These are phyloP conservation scores for Phortica okadai DNA, from an alignment of 2,888 invertebrate genomes.

Conservation along the genomic window DNA sequence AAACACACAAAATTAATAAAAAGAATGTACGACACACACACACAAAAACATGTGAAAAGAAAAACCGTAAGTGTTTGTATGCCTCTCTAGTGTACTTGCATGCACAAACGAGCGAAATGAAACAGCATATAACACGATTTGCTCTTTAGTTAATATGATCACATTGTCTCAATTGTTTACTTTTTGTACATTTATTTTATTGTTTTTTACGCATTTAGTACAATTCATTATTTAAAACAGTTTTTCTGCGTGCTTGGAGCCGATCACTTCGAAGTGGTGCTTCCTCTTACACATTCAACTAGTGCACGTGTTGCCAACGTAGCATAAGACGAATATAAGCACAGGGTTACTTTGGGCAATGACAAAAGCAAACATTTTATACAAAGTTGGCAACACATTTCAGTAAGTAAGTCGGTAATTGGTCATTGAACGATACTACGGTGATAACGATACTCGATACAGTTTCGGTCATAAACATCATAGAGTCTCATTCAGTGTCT, in stretches of 20 bases:
- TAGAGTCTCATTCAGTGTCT: no score
- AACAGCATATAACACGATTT: background rate
- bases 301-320: slow-evolving; percentile 53
- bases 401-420: no score
- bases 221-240: slow-evolving; percentile 43
- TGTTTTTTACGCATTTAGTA: slow-evolving; percentile 43
- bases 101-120: background rate
- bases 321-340: background rate
- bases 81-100: background rate
- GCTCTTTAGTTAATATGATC: slow-evolving; percentile 35
- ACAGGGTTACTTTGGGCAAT: background rate
- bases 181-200: slow-evolving; percentile 20
- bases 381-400: background rate
- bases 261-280: slow-evolving; percentile 19
- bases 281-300: slow-evolving; percentile 59
- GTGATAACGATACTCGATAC: no score
- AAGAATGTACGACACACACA: background rate
- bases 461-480: no score
- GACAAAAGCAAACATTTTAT: background rate
- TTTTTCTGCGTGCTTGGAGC: slow-evolving; percentile 44
- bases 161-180: slow-evolving; percentile 31
- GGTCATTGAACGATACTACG: background rate
- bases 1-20: background rate
- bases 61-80: background rate
- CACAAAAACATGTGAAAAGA: background rate